Base-by-base conservation (phyloP, 1,140 invertebrate genomes). In the Octopus sinensis region DNA sequence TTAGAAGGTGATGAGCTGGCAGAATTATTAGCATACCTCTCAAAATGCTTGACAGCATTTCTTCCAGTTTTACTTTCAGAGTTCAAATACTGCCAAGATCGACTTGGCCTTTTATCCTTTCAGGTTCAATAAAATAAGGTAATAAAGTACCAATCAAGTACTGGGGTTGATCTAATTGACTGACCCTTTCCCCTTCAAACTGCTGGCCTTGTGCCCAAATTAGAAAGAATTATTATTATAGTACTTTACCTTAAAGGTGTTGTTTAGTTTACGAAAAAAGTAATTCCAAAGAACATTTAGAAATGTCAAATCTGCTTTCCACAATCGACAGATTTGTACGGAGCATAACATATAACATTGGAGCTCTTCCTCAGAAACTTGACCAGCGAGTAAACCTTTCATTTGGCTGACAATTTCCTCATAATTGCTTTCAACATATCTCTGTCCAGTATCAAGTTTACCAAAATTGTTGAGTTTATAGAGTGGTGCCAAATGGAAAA, bases 271-370 rank as follows among this genome's bases (percentile, higher is more conserved):
- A 62, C 81, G 81, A n/a, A 81, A 85, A 56, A 85, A 86, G 68
- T 85, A 83, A 75, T 87, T 85, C 86, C 86, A 87, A 17, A 87
- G 79, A 13, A 75, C 75, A n/a, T 82, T 81, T 17, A 86, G 53
- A 30, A 87, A 73, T 51, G 71, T 82, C 2, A 79, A 83, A 62
- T 84, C 81, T 0, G 86, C 84, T 54, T 81, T 76, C 85, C 85
- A 86, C 7, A 84, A 30, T 12, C 76, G 56, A 5, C 81, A 79
- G 12, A 87, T 17, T 10, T 78, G 73, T 10, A 86, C 54, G 43
- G 82, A 84, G 12, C 82, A 82, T 43, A 62, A 79, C n/a, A 87
- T 76, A 62, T 84, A 83, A 53, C 68, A 54, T 5, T 83, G 81
- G 13, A 87, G 54, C 10, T 79, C 78, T 17, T 78, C 53, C 53